Percentiles rank a stretch among this genome's conserved stretches.
phyloP scores from a whole-genome alignment of 1,140 invertebrate species.

The Copidosoma floridanum region DNA sequence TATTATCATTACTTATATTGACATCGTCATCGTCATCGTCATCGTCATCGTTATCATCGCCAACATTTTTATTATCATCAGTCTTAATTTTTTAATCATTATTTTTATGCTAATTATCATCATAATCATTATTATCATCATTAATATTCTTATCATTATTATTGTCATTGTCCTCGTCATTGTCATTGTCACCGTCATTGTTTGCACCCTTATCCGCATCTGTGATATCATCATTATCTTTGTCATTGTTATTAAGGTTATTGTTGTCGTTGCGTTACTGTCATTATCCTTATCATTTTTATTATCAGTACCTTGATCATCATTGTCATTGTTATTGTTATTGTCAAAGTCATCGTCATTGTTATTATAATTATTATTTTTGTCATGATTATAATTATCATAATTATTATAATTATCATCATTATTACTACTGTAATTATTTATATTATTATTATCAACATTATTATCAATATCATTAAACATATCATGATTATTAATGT shows the following conservation, averaged over 20 bases:
- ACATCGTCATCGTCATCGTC: too few species aligned
- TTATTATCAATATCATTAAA: background rate
- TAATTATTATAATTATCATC: background rate
- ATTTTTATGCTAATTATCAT: too few species aligned
- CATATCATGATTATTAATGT: too few species aligned
- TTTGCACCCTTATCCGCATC: background rate
- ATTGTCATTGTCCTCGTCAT: background rate
- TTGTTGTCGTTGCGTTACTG: too few species aligned
- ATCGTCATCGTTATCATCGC: too few species aligned
- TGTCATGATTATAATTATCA: background rate
- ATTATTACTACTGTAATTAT: background rate
- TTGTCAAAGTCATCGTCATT: background rate
- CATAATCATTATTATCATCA: too few species aligned
- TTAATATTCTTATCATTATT: slow-evolving; percentile 19
- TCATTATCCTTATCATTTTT: too few species aligned
- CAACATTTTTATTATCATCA: too few species aligned
- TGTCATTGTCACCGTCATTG: background rate
- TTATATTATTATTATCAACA: background rate
- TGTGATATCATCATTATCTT: too few species aligned
- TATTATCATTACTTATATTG: too few species aligned
- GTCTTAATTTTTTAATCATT: too few species aligned
- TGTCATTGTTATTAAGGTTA: too few species aligned
- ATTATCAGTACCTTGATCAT: background rate
- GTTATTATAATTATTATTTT: background rate
- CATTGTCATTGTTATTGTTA: background rate